These are phyloP conservation scores for Theristus sp. DNA, from an alignment of 2,888 invertebrate genomes.

Conservation along the genomic window DNA sequence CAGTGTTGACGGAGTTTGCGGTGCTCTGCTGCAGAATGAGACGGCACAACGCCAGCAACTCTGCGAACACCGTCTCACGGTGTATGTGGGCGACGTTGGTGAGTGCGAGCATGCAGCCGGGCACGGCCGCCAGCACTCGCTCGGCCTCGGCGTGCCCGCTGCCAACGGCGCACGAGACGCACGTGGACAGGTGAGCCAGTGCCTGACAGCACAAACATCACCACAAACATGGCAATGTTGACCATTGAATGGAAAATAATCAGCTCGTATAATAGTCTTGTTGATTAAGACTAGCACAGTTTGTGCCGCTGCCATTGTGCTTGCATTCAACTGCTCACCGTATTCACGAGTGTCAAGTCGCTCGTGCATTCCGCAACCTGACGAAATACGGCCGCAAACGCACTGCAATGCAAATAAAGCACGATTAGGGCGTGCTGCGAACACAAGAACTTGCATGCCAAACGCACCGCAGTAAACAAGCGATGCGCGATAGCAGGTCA, in stretches of 20 bases:
- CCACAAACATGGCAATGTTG: no score
- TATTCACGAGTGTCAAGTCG: background rate
- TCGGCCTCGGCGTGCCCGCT: background rate
- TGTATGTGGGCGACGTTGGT: background rate
- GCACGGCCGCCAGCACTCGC: background rate
- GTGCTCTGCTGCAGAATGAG: background rate
- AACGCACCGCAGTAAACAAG: background rate
- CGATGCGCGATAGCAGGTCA: background rate
- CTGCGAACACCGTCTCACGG: background rate
- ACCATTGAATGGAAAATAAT: no score
- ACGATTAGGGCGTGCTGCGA: no score
- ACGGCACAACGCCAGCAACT: background rate
- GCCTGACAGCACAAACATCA: no score
- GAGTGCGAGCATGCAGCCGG: background rate
- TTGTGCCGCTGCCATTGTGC: no score
- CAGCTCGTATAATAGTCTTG: no score
- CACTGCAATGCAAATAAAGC: no score
- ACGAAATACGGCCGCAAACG: background rate
- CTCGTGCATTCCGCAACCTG: background rate
- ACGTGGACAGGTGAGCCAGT: background rate
- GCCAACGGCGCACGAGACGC: background rate
- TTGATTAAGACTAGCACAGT: no score
- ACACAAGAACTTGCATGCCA: no score
- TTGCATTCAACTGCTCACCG: no score
- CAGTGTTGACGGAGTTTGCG: background rate